These are phyloP conservation scores for Drosophila malerkotliana DNA, from an alignment of 1,140 invertebrate species.

Conservation along the genomic window DNA sequence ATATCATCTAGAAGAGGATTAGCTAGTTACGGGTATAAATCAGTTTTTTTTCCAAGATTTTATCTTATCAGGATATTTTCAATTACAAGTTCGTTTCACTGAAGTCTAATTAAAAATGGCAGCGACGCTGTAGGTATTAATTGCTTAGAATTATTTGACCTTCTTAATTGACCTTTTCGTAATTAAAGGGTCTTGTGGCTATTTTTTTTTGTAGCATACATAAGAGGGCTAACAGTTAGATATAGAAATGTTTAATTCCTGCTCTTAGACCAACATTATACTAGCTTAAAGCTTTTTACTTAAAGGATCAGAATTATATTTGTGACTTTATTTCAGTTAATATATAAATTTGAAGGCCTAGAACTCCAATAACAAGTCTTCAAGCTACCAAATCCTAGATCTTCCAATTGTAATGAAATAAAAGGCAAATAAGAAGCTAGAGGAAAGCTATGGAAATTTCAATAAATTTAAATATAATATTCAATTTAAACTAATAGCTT, in stretches of 20 bases:
- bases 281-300: too few relatives aligned
- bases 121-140: not conserved
- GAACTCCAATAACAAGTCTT: too few relatives aligned
- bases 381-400: too few relatives aligned
- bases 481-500: too few relatives aligned
- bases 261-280: too few relatives aligned
- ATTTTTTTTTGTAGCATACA: not conserved
- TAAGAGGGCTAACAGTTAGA: not conserved
- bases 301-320: too few relatives aligned
- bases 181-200: not conserved
- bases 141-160: not conserved
- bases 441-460: not conserved
- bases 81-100: not conserved
- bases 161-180: conserved; percentile 1
- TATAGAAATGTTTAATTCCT: too few relatives aligned
- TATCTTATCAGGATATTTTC: conserved; percentile 14
- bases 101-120: not conserved
- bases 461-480: not conserved
- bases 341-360: too few relatives aligned
- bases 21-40: conserved; percentile 18
- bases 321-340: too few relatives aligned
- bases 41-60: conserved; percentile 15
- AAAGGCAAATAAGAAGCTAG: not conserved
- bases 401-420: too few relatives aligned
- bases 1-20: conserved; percentile 24